Evolutionary conservation across 2,888 invertebrate species (phyloP).

Genomic region (Drosophila lacicola): DNA sequence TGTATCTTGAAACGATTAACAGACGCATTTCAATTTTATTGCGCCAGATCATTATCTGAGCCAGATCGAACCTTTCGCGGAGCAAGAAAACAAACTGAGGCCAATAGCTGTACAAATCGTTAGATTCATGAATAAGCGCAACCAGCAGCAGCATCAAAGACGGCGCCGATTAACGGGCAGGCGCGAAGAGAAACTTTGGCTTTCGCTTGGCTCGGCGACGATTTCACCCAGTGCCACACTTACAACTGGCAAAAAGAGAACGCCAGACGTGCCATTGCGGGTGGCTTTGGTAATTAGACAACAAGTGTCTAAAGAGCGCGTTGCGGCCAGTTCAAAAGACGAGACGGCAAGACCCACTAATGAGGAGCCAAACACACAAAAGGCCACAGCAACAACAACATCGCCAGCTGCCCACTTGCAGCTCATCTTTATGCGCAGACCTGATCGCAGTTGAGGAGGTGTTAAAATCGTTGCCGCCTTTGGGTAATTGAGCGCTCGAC

Average conservation of each 20-base stretch:
- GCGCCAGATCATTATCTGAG: constrained; percentile 73
- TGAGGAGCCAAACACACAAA: constrained; percentile 57
- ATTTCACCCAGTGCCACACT: constrained; percentile 77
- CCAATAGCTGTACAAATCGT: constrained; percentile 61
- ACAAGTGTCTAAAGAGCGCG: constrained; percentile 68
- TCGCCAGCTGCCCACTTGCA: constrained; percentile 14
- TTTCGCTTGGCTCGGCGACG: constrained; percentile 57
- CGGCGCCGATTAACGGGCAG: constrained; percentile 68
- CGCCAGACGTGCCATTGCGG: constrained; percentile 72
- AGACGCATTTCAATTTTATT: constrained; percentile 79
- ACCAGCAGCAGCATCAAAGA: constrained; percentile 61
- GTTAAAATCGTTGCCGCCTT: constrained; percentile 73
- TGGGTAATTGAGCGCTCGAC: constrained; percentile 64
- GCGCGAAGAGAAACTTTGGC: constrained; percentile 77
- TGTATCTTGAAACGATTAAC: constrained; percentile 78
- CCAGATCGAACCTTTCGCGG: constrained; percentile 50
- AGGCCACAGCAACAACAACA: constrained; percentile 5
- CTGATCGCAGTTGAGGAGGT: constrained; percentile 45
- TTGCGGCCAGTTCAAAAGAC: constrained; percentile 66
- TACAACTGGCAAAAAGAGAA: constrained; percentile 48
- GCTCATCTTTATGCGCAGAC: constrained; percentile 18
- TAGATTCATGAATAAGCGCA: constrained; percentile 61
- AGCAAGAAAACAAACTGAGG: constrained; percentile 22
- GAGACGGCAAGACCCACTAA: constrained; percentile 55
- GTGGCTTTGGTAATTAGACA: constrained; percentile 78